Evolutionary conservation across 2,888 invertebrate species (phyloP).

Genomic region (Steinernema hermaphroditum): DNA sequence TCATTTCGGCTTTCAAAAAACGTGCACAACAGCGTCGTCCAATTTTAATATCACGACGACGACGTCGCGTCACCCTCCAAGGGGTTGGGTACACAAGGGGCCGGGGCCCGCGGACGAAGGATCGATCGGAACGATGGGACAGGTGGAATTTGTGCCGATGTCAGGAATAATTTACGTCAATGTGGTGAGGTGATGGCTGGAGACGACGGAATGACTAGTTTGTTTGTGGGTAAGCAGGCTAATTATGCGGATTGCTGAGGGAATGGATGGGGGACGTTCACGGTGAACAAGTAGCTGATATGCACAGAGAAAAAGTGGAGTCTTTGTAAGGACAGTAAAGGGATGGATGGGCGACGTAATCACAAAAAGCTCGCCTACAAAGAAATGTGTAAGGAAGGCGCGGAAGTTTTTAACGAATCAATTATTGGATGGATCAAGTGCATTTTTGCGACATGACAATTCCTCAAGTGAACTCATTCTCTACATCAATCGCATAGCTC

Average conservation of each 20-base stretch:
- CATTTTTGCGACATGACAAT: too few relatives aligned
- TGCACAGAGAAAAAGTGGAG: too few relatives aligned
- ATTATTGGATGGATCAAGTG: too few relatives aligned
- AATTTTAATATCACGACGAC: slow-evolving; percentile 8
- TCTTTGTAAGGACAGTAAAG: background rate
- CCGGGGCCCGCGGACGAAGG: background rate
- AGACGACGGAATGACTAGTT: background rate
- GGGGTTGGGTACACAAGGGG: too few relatives aligned
- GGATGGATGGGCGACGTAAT: background rate
- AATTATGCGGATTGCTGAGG: background rate
- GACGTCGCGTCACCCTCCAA: background rate
- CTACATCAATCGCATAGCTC: too few relatives aligned
- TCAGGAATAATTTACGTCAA: slow-evolving; percentile 3
- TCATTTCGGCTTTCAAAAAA: slow-evolving; percentile 6
- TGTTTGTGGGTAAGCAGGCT: background rate
- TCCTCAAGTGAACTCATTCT: too few relatives aligned
- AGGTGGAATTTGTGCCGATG: background rate
- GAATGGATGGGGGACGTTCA: too few relatives aligned
- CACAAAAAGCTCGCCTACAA: too few relatives aligned
- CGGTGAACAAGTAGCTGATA: too few relatives aligned
- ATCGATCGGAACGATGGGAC: background rate
- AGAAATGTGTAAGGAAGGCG: too few relatives aligned
- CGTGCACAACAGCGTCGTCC: background rate
- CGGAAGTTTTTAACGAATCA: too few relatives aligned
- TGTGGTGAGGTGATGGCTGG: too few relatives aligned